Evolutionary conservation across 2,113 vertebrate species (phyloP).

Genomic region (Gobius niger): DNA sequence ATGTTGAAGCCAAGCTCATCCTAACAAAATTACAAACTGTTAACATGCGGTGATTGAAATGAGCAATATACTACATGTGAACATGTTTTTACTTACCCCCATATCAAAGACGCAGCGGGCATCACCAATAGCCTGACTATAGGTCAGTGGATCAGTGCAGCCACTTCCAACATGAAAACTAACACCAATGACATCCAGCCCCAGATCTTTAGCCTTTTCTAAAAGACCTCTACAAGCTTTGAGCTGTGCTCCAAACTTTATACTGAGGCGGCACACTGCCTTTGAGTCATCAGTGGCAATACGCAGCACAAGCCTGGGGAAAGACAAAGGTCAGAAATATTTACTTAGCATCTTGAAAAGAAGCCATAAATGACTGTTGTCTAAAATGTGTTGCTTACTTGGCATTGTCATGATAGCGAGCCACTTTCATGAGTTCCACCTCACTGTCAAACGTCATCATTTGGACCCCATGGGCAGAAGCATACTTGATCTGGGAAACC

Average conservation of each 20-base stretch:
- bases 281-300: slow-evolving; percentile 97
- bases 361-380: too few relatives aligned
- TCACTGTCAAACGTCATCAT: slow-evolving; percentile 99
- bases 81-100: slow-evolving; percentile 80
- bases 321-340: not conserved
- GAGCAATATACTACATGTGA: not conserved
- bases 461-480: slow-evolving; percentile 89
- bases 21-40: slow-evolving; percentile 58
- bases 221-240: slow-evolving; percentile 89
- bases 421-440: slow-evolving; percentile 94
- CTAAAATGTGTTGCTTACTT: slow-evolving; percentile 81
- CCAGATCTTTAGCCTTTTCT: slow-evolving; percentile 88
- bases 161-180: slow-evolving; percentile 98
- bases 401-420: slow-evolving; percentile 89
- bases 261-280: slow-evolving; percentile 90
- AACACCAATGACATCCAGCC: slow-evolving; percentile 89
- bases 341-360: not conserved
- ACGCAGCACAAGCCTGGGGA: slow-evolving; percentile 87
- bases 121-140: slow-evolving; percentile 89
- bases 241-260: slow-evolving; percentile 94
- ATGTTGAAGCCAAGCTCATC: slow-evolving; percentile 89
- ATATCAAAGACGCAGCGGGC: slow-evolving; percentile 94
- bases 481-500: slow-evolving; percentile 97
- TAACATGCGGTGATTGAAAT: not conserved
- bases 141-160: slow-evolving; percentile 90